Percentiles rank a stretch among this genome's conserved stretches.
Conservation (phyloP, 92 coral and sea anemone species). For the Chrysogorgia sp. region DNA sequence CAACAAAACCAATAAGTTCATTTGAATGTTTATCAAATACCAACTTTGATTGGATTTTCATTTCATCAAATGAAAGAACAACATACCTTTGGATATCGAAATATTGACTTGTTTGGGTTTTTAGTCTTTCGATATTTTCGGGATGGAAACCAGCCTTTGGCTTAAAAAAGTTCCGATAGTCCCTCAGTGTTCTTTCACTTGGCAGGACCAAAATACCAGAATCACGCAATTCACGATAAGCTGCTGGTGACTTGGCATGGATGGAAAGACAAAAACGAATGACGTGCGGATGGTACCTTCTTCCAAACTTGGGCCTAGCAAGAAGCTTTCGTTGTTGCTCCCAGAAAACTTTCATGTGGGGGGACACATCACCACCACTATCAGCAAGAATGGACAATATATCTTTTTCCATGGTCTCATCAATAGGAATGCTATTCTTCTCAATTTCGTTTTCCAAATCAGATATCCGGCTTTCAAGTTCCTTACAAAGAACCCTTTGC, state of each 20-base stretch:
- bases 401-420: slow-evolving; percentile 17
- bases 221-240: not conserved
- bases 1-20: no score
- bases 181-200: no score
- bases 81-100: no score
- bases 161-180: no score
- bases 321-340: slow-evolving; percentile 1
- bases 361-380: slow-evolving; percentile 3
- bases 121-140: not conserved
- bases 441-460: slow-evolving; percentile 9
- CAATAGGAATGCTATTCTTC: slow-evolving; percentile 6
- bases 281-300: slow-evolving; percentile 22
- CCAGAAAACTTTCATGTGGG: not conserved
- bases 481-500: slow-evolving; percentile 11
- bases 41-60: slow-evolving; percentile 11
- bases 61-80: no score
- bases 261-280: slow-evolving; percentile 10
- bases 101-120: not conserved
- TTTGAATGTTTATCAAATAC: slow-evolving; percentile 21
- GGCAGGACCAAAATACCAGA: not conserved
- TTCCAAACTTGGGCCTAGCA: not conserved
- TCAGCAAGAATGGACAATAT: slow-evolving; percentile 10
- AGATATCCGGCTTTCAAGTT: not conserved
- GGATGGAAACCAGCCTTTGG: no score
- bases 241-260: no score